Evolutionary conservation across 2,888 invertebrate species (phyloP).

Genomic region (Druceiella hillmani): DNA sequence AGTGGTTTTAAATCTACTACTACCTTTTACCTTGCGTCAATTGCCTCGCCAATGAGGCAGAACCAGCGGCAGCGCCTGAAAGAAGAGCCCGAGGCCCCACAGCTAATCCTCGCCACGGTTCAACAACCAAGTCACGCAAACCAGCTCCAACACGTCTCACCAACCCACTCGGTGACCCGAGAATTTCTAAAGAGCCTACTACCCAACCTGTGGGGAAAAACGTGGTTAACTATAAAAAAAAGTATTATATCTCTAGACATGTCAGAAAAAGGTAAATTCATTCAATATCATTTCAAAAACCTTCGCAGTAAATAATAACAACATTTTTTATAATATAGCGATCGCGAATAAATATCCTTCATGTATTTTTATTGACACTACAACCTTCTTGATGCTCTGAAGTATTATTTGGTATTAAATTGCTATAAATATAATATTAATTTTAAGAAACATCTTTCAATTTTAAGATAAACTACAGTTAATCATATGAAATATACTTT

Average conservation of each 20-base stretch:
- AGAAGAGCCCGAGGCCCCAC: slow-evolving; percentile 80
- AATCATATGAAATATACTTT: no score
- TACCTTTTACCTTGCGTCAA: slow-evolving; percentile 60
- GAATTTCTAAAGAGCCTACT: slow-evolving; percentile 84
- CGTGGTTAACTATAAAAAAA: no score
- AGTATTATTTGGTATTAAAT: no score
- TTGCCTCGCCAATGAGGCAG: slow-evolving; percentile 72
- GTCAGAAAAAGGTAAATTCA: no score
- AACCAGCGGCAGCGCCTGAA: slow-evolving; percentile 71
- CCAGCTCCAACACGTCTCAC: slow-evolving; percentile 84
- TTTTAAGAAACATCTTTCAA: no score
- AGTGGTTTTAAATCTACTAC: not conserved
- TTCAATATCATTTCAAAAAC: slow-evolving; percentile 1
- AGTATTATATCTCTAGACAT: no score
- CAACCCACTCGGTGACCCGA: slow-evolving; percentile 85
- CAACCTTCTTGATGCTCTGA: no score
- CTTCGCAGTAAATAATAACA: slow-evolving; percentile 5
- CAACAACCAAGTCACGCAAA: slow-evolving; percentile 77
- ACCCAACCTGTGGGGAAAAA: slow-evolving; percentile 64
- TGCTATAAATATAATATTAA: no score
- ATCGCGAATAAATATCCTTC: no score
- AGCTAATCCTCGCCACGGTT: slow-evolving; percentile 75
- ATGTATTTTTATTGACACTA: no score
- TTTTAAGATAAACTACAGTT: no score
- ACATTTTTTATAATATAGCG: no score